Evolutionary conservation across 2,797 vertebrate genomes (phyloP), one percentile per base, ranked within the genome.

Genomic region (Acipenser oxyrinchus): DNA sequence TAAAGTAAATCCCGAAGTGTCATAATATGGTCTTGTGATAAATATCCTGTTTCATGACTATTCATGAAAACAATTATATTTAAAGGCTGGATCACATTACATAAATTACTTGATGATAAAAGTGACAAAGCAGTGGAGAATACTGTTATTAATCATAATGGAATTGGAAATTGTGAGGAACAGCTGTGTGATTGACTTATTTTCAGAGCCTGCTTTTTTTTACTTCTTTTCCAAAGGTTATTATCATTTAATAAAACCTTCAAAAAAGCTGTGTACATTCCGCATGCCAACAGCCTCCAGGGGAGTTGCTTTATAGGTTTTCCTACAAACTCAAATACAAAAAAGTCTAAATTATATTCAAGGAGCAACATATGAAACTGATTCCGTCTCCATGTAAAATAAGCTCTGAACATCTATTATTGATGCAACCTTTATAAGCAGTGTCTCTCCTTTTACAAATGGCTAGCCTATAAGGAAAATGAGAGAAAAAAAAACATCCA

Each of bases 21-120:
- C 76, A 78, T 78, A 78, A 74, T 73, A 37, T 86, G 77, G 73
- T 78, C 77, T 82, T 76, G 74, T 76, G 73, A 82, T 79, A 79
- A 73, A 68, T 71, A 76, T 69, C 73, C 74, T 78, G 68, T 74
- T 76, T 70, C 64, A 78, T 78, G 75, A 78, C 74, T 79, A 79
- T 77, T 77, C 85, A 83, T 78, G 72, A 83, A 81, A 83, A 78
- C 73, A 79, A 71, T 72, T 78, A 75, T 69, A 37, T 81, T 73
- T 65, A 78, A 69, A 63, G 59, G 51, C 69, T 72, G 73, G 72
- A 55, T 70, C 79, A 68, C 65, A 79, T 77, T 82, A 83, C 68
- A 81, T 72, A 81, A 81, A 73, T 64, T 64, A 66, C 60, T 76
- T 73, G 69, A 73, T 60, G 74, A 71, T 75, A 77, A 83, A 78